phyloP scores from a whole-genome alignment of 1,140 invertebrate genomes.

The Phortica variegata region DNA sequence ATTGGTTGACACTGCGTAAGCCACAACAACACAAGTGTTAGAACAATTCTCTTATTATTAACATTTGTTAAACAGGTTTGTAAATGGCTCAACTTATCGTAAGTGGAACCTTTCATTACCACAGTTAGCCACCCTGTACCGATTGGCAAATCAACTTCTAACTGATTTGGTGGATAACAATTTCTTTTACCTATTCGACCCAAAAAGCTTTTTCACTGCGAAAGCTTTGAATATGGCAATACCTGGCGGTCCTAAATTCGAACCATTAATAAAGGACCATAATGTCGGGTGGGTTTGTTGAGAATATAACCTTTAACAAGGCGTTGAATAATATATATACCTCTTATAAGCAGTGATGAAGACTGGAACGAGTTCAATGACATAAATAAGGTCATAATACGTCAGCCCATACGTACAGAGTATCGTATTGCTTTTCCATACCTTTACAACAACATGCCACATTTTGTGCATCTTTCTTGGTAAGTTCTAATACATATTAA shows the following conservation, averaged over 20 bases:
- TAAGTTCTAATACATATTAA: slow-evolving; percentile 66
- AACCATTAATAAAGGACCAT: slow-evolving; percentile 97
- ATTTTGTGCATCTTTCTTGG: slow-evolving; percentile 93
- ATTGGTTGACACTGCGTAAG: slow-evolving; percentile 80
- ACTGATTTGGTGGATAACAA: slow-evolving; percentile 98
- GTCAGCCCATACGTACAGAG: slow-evolving; percentile 97
- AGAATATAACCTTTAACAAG: neutral
- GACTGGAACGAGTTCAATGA: slow-evolving; percentile 99
- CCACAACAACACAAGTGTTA: too few species aligned
- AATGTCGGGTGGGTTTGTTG: slow-evolving; percentile 75
- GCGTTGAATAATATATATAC: neutral
- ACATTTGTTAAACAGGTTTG: slow-evolving; percentile 64
- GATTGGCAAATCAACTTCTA: slow-evolving; percentile 95
- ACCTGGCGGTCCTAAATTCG: slow-evolving; percentile 99
- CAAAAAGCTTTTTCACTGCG: slow-evolving; percentile 99
- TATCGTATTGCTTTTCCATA: slow-evolving; percentile 99
- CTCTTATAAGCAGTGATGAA: slow-evolving; percentile 83
- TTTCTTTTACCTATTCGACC: slow-evolving; percentile 99
- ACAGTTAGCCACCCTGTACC: slow-evolving; percentile 96
- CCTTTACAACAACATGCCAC: slow-evolving; percentile 97
- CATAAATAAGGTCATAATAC: slow-evolving; percentile 99
- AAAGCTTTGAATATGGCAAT: slow-evolving; percentile 99
- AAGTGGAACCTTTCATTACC: slow-evolving; percentile 94
- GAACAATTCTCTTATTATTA: neutral
- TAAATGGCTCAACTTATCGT: slow-evolving; percentile 96